Conservation (phyloP, 2,888 invertebrate genomes). For the Cephus runcator region DNA sequence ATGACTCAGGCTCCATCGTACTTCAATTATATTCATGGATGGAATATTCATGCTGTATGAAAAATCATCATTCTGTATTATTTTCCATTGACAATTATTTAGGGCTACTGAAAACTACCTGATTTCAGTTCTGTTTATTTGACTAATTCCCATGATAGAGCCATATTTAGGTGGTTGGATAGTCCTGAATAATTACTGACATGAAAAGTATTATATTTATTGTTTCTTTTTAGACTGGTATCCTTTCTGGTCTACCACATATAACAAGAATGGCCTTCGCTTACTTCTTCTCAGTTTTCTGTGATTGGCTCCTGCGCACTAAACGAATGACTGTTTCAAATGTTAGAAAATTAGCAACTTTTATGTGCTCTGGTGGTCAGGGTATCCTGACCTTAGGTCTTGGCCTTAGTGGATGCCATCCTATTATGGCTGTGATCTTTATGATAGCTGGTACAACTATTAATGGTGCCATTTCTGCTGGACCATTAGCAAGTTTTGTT, state of each 20-base stretch:
- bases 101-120: no score
- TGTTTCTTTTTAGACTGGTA: slow-evolving; percentile 67
- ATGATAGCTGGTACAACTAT: slow-evolving; percentile 73
- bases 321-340: slow-evolving; percentile 71
- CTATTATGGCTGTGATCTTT: slow-evolving; percentile 70
- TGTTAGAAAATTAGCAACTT: slow-evolving; percentile 74
- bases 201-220: slow-evolving; percentile 2
- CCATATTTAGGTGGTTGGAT: no score
- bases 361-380: slow-evolving; percentile 71
- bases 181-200: not conserved
- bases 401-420: slow-evolving; percentile 74
- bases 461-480: slow-evolving; percentile 76
- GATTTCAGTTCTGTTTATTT: no score
- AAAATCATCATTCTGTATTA: not conserved
- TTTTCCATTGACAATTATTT: not conserved
- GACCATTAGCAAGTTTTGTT: slow-evolving; percentile 74
- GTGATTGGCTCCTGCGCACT: slow-evolving; percentile 71
- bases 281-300: slow-evolving; percentile 68
- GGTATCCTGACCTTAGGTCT: slow-evolving; percentile 73
- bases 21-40: slow-evolving; percentile 76
- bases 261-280: slow-evolving; percentile 72
- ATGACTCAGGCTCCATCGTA: slow-evolving; percentile 79
- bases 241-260: slow-evolving; percentile 75
- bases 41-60: slow-evolving; percentile 74
- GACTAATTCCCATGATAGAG: no score